Conservation (phyloP, 2,888 invertebrate species). For the Dimorphilus gyrociliatus region DNA sequence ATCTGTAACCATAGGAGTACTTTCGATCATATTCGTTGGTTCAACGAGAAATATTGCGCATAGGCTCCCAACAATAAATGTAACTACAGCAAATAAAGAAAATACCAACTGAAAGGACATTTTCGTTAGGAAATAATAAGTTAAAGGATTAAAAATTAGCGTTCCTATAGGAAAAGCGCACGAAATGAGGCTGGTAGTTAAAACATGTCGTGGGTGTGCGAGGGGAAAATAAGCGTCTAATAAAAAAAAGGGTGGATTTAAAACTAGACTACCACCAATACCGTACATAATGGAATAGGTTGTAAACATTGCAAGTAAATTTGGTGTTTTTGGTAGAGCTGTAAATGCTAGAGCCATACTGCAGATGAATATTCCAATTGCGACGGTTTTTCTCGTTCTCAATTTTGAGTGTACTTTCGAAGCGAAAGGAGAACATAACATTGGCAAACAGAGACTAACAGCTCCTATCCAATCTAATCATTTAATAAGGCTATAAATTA, state of each 20-base stretch:
- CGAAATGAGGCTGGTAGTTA: conserved; percentile 13
- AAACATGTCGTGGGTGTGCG: conserved; percentile 11
- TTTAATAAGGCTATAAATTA: too few relatives aligned
- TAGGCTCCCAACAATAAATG: conserved; percentile 8
- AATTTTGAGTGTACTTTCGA: too few relatives aligned
- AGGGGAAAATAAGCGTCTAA: conserved; percentile 12
- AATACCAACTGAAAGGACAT: conserved; percentile 10
- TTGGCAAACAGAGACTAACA: too few relatives aligned
- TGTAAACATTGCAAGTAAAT: conserved; percentile 7
- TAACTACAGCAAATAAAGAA: conserved; percentile 6
- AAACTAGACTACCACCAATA: conserved; percentile 9
- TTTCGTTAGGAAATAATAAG: conserved; percentile 5
- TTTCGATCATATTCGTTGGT: too few relatives aligned
- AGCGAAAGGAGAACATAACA: too few relatives aligned
- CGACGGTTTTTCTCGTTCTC: too few relatives aligned
- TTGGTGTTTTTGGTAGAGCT: conserved; percentile 3
- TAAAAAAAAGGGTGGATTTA: conserved; percentile 12
- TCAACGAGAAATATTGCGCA: too few relatives aligned
- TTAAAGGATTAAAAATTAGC: conserved; percentile 11
- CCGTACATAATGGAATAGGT: conserved; percentile 11
- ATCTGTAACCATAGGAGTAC: too few relatives aligned
- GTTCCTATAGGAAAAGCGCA: conserved; percentile 12
- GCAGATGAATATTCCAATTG: conserved; percentile 8
- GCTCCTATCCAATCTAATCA: too few relatives aligned
- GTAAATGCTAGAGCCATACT: conserved; percentile 5